Base-by-base conservation (phyloP, 2,797 vertebrate species). In the Protosalanx chinensis region DNA sequence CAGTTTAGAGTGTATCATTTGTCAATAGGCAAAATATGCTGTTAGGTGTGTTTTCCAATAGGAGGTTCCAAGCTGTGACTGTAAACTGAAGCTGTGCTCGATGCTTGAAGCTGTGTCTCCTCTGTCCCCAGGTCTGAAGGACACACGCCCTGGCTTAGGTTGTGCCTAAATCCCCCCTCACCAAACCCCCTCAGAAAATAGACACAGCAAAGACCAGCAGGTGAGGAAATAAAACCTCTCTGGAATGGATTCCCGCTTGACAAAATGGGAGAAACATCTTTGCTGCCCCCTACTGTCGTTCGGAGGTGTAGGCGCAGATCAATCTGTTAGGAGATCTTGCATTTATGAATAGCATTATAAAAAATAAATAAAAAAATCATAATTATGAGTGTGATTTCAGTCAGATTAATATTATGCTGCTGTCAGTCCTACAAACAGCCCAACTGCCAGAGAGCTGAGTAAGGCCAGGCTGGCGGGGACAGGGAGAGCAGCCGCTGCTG, bases 351-450 rank as follows among this genome's bases (percentile, higher is more conserved):
- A 23, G 18, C 23, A 23, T 58, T 23, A 23, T 20, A 46, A 46
- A 41, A 46, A 12, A 41, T 1, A 2, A 1, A n/a, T 18, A 27
- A n/a, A n/a, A n/a, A n/a, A n/a, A n/a, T n/a, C n/a, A n/a, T 68
- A 3, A 18, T 63, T 75, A 35, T 51, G 73, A 32, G 66, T 65
- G 6, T 33, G 56, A 23, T 59, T 68, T 59, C 12, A 30, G 35
- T 79, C 16, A 4, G 56, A 77, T 62, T 66, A 20, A 70, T 20
- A 75, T 72, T 51, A 58, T 29, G 46, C 32, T 23, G 27, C 32
- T 84, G 74, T 62, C 87, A 97, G 95, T 86, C 77, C 89, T 29
- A 87, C 91, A 72, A 95, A 90, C 86, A 97, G 93, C 79, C 3
- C 87, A 12, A 76, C 79, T 70, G 79, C 72, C 69, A 94, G 92